These are phyloP conservation scores for Temnothorax nylanderi DNA, from an alignment of 1,140 invertebrate genomes.

Conservation along the genomic window DNA sequence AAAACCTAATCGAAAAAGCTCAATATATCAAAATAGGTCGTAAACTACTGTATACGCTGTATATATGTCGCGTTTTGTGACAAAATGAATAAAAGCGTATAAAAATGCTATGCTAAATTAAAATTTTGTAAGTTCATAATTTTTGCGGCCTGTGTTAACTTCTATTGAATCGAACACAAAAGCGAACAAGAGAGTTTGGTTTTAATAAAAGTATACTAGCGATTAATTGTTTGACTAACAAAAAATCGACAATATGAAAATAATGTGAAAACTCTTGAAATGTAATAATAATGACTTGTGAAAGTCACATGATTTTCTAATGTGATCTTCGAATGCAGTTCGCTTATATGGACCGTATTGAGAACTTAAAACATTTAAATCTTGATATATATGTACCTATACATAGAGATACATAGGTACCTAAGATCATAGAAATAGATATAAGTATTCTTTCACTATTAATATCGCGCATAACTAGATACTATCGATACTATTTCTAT, in stretches of 20 bases:
- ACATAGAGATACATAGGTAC: too few species aligned
- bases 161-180: background rate
- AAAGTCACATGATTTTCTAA: background rate
- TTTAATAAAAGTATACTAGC: background rate
- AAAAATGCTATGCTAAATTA: conserved; percentile 9
- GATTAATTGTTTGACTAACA: background rate
- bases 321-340: background rate
- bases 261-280: conserved; percentile 44
- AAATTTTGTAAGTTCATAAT: conserved; percentile 8
- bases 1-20: background rate
- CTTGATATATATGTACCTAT: background rate
- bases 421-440: too few species aligned
- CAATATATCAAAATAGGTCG: background rate
- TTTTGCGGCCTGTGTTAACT: background rate
- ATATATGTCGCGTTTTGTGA: background rate
- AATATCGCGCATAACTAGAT: too few species aligned
- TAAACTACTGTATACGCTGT: background rate
- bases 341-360: background rate
- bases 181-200: background rate
- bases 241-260: conserved; percentile 33
- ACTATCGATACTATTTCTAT: too few species aligned
- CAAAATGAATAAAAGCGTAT: background rate
- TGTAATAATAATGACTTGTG: conserved; percentile 26
- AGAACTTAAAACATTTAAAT: background rate
- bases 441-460: too few species aligned